A percentile compares a stretch with the other conserved stretches of the same genome.
phyloP scores from a whole-genome alignment of 2,113 vertebrate genomes.

The Montifringilla adamsi region DNA sequence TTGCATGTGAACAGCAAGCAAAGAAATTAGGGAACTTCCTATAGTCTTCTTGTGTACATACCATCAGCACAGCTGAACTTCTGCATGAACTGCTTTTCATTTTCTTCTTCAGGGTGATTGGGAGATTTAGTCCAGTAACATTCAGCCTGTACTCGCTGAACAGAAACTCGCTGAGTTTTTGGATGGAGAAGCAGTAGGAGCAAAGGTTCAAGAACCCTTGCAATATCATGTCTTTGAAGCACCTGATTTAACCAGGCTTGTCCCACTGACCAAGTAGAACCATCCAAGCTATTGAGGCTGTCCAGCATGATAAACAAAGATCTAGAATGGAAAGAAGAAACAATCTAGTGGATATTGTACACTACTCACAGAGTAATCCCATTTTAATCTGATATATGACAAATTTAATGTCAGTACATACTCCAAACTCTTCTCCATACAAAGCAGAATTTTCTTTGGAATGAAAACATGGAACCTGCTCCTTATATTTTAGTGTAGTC shows the following conservation, averaged over 20 bases:
- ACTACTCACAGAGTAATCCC: background rate
- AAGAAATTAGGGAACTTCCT: background rate
- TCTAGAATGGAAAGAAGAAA: slow-evolving; percentile 67
- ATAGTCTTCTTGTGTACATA: slow-evolving; percentile 49
- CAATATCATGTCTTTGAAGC: slow-evolving; percentile 96
- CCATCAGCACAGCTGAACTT: slow-evolving; percentile 82
- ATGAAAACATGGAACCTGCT: background rate
- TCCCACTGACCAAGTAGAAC: slow-evolving; percentile 91
- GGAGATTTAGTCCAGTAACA: slow-evolving; percentile 83
- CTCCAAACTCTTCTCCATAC: background rate
- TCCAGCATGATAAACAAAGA: slow-evolving; percentile 98
- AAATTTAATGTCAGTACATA: background rate
- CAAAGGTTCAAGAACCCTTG: slow-evolving; percentile 92
- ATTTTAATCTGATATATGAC: background rate
- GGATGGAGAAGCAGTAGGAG: slow-evolving; percentile 93
- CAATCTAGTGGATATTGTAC: background rate
- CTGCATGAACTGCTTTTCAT: slow-evolving; percentile 75
- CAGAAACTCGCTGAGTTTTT: slow-evolving; percentile 95
- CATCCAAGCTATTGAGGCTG: slow-evolving; percentile 92
- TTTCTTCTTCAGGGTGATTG: slow-evolving; percentile 70
- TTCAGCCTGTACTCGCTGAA: slow-evolving; percentile 93
- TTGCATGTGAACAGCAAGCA: background rate
- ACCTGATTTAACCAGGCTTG: slow-evolving; percentile 97
- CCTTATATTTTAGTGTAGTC: background rate
- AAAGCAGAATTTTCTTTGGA: background rate